Percentiles rank a stretch among this genome's conserved stretches.
Conservation (phyloP, 1,140 invertebrate species). For the Parapsyche elsis region DNA sequence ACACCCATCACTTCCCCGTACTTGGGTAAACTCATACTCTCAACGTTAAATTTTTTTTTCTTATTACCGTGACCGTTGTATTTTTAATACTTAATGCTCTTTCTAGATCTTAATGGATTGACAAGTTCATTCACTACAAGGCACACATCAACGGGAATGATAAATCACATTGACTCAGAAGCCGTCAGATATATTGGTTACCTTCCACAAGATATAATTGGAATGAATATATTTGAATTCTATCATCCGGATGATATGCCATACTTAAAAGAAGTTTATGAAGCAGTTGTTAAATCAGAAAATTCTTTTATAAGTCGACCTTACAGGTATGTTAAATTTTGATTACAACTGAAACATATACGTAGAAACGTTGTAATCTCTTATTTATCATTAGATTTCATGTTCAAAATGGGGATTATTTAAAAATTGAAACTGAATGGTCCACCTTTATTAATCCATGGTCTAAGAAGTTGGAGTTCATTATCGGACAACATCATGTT, state of each 20-base stretch:
- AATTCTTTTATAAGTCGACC: constrained; percentile 79
- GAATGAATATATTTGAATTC: constrained; percentile 84
- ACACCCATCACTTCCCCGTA: constrained; percentile 79
- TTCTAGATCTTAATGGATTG: neutral
- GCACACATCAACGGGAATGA: constrained; percentile 78
- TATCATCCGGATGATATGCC: constrained; percentile 89
- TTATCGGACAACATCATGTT: constrained; percentile 88
- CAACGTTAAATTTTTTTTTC: constrained; percentile 41
- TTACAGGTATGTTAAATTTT: constrained; percentile 62
- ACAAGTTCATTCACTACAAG: constrained; percentile 76
- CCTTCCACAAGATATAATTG: constrained; percentile 87
- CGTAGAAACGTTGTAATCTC: too few relatives aligned
- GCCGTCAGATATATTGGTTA: constrained; percentile 87
- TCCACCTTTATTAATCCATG: constrained; percentile 94
- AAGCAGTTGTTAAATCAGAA: constrained; percentile 76
- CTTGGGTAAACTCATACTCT: constrained; percentile 74
- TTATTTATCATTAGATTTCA: constrained; percentile 70
- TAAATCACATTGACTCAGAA: constrained; percentile 81
- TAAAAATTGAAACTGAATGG: constrained; percentile 91
- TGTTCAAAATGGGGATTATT: constrained; percentile 85
- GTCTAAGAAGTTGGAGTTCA: constrained; percentile 90
- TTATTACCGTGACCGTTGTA: too few relatives aligned
- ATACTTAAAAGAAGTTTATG: constrained; percentile 84
- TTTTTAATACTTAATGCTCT: constrained; percentile 8
- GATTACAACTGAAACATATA: neutral